Evolutionary conservation across 2,113 vertebrate genomes (phyloP), one percentile per base, ranked within the genome.

Genomic region (Platichthys stellatus): DNA sequence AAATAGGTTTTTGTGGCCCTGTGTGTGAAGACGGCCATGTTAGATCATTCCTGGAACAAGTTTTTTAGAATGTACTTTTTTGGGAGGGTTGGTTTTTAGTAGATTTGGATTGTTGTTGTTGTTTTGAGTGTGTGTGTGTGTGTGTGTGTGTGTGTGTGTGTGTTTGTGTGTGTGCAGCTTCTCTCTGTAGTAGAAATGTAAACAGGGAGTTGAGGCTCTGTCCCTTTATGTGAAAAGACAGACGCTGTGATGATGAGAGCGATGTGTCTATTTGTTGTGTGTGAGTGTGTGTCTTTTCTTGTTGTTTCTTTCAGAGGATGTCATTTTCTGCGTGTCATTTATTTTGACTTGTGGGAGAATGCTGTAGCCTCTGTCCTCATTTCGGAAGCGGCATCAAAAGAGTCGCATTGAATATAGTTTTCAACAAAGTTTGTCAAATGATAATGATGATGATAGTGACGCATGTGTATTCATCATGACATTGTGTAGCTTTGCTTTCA

Each of bases 191-290:
- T 47, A 17, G 18, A 64, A 69, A 59, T 70, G 63, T 70, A 72
- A 83, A 81, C 66, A 72, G 35, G 49, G 64, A 88, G 47, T 63
- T 69, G 24, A 83, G 71, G 63, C 54, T 64, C 20, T 17, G 69
- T 58, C 65, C 18, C 45, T 17, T 57, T 40, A 47, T 75, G 64
- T 70, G 40, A 69, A 69, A 76, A 64, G 62, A 58, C 21, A 40
- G 23, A 47, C 49, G 47, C 64, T 47, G 28, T 21, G 15, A 40
- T 45, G 69, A 80, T 54, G 67, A 83, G 64, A 72, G 64, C 23
- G 68, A 58, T 66, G 45, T 51, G 14, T 51, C 3, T 54, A 5
- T 54, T 17, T 28, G 51, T 56, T 62, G 1, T 53, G 13, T 61
- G 49, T 56, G 53, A 2, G 20, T 61, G 24, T 67, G 51, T 57